A percentile compares a stretch with the other conserved stretches of the same genome.
Evolutionary conservation across 2,797 vertebrate species (phyloP).

Genomic region (Siniperca obscura): DNA sequence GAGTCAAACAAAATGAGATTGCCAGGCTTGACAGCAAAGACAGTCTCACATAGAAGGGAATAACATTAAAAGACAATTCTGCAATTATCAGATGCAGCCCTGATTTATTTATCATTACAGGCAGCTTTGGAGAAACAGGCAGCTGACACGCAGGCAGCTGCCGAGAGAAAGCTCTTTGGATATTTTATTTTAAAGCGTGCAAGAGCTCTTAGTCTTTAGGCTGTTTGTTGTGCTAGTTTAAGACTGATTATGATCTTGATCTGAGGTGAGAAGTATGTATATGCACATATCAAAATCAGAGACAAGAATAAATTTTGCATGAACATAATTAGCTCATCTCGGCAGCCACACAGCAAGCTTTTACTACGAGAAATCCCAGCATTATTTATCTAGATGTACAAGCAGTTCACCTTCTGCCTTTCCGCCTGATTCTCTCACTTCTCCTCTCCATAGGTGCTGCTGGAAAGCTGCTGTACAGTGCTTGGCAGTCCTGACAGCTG

Average conservation of each 20-base stretch:
- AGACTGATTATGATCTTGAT: constrained; percentile 59
- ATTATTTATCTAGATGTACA: constrained; percentile 53
- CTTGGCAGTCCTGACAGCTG: constrained; percentile 80
- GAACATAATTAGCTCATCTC: constrained; percentile 56
- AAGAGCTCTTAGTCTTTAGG: constrained; percentile 52
- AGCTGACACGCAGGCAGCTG: constrained; percentile 60
- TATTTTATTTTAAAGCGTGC: constrained; percentile 37
- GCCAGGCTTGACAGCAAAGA: constrained; percentile 77
- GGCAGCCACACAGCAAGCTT: constrained; percentile 35
- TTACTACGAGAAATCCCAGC: constrained; percentile 26
- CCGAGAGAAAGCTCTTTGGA: constrained; percentile 50
- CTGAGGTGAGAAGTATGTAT: constrained; percentile 36
- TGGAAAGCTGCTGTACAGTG: constrained; percentile 62
- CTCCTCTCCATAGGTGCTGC: constrained; percentile 64
- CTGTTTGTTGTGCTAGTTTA: constrained; percentile 67
- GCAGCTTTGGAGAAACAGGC: constrained; percentile 69
- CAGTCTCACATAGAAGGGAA: constrained; percentile 79
- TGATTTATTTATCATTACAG: constrained; percentile 82
- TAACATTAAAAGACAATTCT: constrained; percentile 83
- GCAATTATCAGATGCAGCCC: constrained; percentile 80
- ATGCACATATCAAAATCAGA: constrained; percentile 47
- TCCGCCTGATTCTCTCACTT: constrained; percentile 50
- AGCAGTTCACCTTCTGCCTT: constrained; percentile 58
- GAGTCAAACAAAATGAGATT: constrained; percentile 82
- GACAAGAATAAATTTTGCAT: constrained; percentile 46